Conservation (phyloP, 2,113 vertebrate species). For the Alosa alosa region DNA sequence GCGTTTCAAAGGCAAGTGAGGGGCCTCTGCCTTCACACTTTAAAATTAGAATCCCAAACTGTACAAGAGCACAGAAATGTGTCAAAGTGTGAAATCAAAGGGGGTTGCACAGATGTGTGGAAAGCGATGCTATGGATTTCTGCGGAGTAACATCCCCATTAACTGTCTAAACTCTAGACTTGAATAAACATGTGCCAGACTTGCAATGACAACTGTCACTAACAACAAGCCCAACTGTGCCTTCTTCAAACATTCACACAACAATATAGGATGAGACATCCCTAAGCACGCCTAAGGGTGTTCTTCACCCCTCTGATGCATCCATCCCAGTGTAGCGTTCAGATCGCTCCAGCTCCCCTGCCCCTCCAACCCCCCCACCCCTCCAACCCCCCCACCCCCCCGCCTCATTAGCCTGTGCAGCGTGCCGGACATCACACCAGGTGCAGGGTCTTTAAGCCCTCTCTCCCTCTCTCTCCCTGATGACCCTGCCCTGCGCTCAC, state of each 20-base stretch:
- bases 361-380: background rate
- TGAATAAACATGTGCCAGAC: background rate
- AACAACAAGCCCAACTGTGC: background rate
- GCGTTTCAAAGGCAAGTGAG: background rate
- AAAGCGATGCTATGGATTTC: background rate
- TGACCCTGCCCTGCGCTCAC: background rate
- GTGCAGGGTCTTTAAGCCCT: background rate
- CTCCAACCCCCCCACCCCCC: background rate
- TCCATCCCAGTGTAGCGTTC: background rate
- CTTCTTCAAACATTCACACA: conserved; percentile 9
- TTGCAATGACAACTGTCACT: conserved; percentile 18
- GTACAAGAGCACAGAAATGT: background rate
- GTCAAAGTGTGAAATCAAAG: background rate
- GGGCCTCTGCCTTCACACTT: background rate
- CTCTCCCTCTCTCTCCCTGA: background rate
- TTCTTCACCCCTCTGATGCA: background rate
- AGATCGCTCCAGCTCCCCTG: background rate
- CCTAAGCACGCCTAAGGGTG: background rate
- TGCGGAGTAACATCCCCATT: background rate
- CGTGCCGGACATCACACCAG: background rate
- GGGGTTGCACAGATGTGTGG: background rate
- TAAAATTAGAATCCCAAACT: background rate
- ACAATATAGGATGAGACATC: background rate
- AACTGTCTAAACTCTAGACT: conserved; percentile 3
- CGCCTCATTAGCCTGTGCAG: background rate